Percentiles rank a stretch among this genome's conserved stretches.
phyloP scores from a whole-genome alignment of 2,113 vertebrate genomes.

The Paedocypris sp. region DNA sequence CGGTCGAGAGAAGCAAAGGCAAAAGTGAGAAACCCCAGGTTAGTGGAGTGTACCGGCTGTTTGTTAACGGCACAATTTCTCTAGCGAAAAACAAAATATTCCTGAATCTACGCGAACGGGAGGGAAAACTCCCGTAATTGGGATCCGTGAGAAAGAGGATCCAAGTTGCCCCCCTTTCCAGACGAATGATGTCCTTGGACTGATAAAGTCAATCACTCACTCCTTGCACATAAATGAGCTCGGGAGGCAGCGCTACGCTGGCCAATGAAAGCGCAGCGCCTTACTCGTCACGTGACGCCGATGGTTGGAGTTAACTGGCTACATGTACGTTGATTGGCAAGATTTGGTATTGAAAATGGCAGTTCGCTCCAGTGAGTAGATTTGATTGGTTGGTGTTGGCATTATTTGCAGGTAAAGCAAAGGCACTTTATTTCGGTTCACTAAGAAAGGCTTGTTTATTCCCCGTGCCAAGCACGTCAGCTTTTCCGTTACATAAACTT shows the following conservation, averaged over 20 bases:
- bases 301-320: slow-evolving; percentile 64
- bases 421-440: slow-evolving; percentile 33
- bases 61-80: background rate
- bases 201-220: slow-evolving; percentile 95
- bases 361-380: slow-evolving; percentile 59
- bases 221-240: slow-evolving; percentile 83
- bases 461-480: slow-evolving; percentile 29
- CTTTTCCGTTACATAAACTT: slow-evolving; percentile 18
- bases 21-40: slow-evolving; percentile 58
- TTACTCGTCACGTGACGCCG: slow-evolving; percentile 66
- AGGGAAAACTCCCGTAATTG: slow-evolving; percentile 63
- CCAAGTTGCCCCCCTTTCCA: slow-evolving; percentile 78
- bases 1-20: slow-evolving; percentile 52
- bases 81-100: slow-evolving; percentile 51
- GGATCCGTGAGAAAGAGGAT: slow-evolving; percentile 71
- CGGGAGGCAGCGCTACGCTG: slow-evolving; percentile 70
- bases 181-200: slow-evolving; percentile 87
- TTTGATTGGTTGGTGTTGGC: slow-evolving; percentile 70
- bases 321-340: slow-evolving; percentile 67
- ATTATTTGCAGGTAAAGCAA: slow-evolving; percentile 70
- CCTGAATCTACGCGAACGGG: slow-evolving; percentile 51
- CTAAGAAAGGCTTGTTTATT: slow-evolving; percentile 35
- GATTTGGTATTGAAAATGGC: slow-evolving; percentile 71
- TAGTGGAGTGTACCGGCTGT: slow-evolving; percentile 45
- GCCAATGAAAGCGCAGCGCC: slow-evolving; percentile 69